A percentile compares a stretch with the other conserved stretches of the same genome.
These are phyloP conservation scores for Plecturocebus donacophilus DNA, from an alignment of 2,113 vertebrate species.

Conservation along the genomic window DNA sequence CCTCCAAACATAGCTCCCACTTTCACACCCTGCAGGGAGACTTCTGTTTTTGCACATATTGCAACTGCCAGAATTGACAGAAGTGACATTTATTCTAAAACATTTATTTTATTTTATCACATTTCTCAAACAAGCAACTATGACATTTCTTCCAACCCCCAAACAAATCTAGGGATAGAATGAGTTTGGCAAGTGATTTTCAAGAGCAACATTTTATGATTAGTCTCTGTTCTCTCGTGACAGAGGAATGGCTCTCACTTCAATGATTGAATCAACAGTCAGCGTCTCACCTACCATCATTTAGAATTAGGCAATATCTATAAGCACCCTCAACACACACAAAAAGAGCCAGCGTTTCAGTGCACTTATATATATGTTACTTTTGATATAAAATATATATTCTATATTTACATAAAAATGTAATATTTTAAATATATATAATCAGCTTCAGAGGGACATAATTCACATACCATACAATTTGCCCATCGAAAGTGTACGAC, in stretches of 20 bases:
- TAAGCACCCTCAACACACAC: no score
- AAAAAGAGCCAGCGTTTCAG: background rate
- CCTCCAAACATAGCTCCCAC: background rate
- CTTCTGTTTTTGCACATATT: constrained; percentile 27
- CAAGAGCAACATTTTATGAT: background rate
- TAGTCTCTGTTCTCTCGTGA: background rate
- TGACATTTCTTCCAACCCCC: background rate
- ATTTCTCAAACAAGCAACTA: background rate
- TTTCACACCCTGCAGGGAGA: background rate
- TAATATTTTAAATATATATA: no score
- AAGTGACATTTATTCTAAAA: constrained; percentile 54
- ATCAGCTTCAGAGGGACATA: background rate
- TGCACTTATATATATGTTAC: no score
- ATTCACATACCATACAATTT: background rate
- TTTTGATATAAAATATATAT: no score
- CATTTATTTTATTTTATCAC: constrained; percentile 4
- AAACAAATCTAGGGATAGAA: background rate
- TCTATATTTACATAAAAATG: no score
- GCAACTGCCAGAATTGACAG: constrained; percentile 50
- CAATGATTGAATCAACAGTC: background rate
- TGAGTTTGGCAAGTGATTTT: background rate
- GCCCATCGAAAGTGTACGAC: background rate
- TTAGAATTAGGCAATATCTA: constrained; percentile 21
- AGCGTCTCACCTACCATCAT: background rate
- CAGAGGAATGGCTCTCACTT: background rate